Evolutionary conservation across 2,888 invertebrate genomes (phyloP).

Genomic region (Papilio elwesi): DNA sequence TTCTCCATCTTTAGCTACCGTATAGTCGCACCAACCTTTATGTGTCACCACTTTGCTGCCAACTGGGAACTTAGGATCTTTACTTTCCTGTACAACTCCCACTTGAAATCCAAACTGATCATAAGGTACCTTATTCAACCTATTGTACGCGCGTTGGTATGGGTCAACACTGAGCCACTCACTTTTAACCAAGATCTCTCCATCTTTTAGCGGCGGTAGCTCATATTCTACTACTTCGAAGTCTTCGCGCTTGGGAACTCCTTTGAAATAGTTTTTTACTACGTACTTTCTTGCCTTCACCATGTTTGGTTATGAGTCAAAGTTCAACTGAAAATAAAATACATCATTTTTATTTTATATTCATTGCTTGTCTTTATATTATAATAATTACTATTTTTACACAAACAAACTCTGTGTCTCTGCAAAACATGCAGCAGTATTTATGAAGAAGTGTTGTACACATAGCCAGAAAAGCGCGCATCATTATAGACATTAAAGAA

Average conservation of each 20-base stretch:
- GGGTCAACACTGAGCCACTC: conserved; percentile 65
- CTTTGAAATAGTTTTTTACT: conserved; percentile 81
- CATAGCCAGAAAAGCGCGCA: no score
- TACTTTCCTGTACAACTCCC: conserved; percentile 83
- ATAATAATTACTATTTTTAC: no score
- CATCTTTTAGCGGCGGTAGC: conserved; percentile 83
- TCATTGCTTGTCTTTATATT: neutral
- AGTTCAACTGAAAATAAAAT: neutral
- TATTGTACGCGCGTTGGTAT: conserved; percentile 51
- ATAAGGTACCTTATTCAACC: conserved; percentile 54
- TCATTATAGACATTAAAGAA: no score
- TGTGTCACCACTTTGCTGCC: conserved; percentile 84
- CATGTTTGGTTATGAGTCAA: conserved; percentile 54
- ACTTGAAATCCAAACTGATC: conserved; percentile 56
- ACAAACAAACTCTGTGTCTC: no score
- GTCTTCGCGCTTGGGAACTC: conserved; percentile 83
- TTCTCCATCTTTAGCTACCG: conserved; percentile 61
- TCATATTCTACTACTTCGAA: conserved; percentile 85
- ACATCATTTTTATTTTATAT: neutral
- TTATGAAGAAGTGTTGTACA: no score
- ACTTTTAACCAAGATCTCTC: conserved; percentile 66
- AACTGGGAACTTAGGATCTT: conserved; percentile 83
- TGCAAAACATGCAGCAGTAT: no score
- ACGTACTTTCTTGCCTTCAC: conserved; percentile 83
- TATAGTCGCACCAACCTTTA: conserved; percentile 87